Conservation (phyloP, 2,888 invertebrate genomes). For the Pristionchus arcanus region DNA sequence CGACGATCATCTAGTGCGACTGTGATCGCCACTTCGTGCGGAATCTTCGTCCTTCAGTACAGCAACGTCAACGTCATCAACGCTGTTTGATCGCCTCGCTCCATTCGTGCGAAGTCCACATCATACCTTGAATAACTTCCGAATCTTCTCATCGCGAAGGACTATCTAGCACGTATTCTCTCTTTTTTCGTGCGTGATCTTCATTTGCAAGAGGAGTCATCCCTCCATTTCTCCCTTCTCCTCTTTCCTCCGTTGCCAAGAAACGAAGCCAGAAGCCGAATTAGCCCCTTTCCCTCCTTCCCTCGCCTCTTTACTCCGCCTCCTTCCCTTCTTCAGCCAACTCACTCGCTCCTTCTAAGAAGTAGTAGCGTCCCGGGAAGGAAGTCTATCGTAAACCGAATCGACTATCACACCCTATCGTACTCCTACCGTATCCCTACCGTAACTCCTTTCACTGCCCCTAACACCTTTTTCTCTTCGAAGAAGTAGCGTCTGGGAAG, state of each 20-base stretch:
- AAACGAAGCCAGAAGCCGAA: not conserved
- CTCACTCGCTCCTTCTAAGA: not conserved
- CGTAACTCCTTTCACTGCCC: not conserved
- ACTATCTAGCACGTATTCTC: too few species aligned
- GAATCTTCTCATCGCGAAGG: too few species aligned
- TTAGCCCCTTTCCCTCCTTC: not conserved
- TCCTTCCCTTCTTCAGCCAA: not conserved
- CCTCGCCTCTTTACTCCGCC: not conserved
- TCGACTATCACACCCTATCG: not conserved
- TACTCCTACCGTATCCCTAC: not conserved
- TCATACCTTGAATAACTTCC: too few species aligned
- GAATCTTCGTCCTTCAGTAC: not conserved
- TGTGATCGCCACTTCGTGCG: not conserved
- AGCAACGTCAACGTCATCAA: not conserved
- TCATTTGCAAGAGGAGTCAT: not conserved
- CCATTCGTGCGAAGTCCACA: too few species aligned
- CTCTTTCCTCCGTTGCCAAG: not conserved
- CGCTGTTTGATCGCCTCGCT: too few species aligned
- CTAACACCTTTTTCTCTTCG: not conserved
- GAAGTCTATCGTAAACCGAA: not conserved
- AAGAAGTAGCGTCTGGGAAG: not conserved
- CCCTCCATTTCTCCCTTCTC: not conserved
- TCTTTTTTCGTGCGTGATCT: not conserved
- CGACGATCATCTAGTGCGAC: not conserved
- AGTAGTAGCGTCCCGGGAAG: not conserved